phyloP scores from a whole-genome alignment of 2,888 invertebrate species.

The Drosophila dives region DNA sequence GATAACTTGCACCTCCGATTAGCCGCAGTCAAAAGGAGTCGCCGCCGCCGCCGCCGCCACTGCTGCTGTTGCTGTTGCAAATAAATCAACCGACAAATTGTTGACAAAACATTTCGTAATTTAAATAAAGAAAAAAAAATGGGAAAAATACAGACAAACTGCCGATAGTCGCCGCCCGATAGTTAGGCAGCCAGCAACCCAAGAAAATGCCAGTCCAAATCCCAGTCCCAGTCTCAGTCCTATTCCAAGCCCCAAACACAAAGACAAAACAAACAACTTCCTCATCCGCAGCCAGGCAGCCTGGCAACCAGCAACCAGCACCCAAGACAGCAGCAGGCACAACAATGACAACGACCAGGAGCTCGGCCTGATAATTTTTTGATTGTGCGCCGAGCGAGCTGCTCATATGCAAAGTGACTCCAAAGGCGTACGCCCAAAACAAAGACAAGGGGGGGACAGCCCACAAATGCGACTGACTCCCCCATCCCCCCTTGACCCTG shows the following conservation, averaged over 20 bases:
- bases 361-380: slow-evolving; percentile 65
- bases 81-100: slow-evolving; percentile 79
- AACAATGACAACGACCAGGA: slow-evolving; percentile 47
- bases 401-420: slow-evolving; percentile 62
- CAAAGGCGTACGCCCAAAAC: slow-evolving; percentile 28
- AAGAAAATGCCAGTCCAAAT: slow-evolving; percentile 41
- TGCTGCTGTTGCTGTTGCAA: slow-evolving; percentile 12
- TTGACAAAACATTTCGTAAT: slow-evolving; percentile 80
- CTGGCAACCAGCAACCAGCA: slow-evolving; percentile 17
- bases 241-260: slow-evolving; percentile 4
- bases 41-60: slow-evolving; percentile 8
- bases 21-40: slow-evolving; percentile 16
- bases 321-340: slow-evolving; percentile 39
- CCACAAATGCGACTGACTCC: not conserved
- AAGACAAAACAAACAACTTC: slow-evolving; percentile 59
- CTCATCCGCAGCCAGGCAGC: slow-evolving; percentile 62
- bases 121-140: slow-evolving; percentile 60
- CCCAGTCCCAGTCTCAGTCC: slow-evolving; percentile 33
- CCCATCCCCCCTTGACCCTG: slow-evolving; percentile 39
- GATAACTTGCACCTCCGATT: slow-evolving; percentile 68
- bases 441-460: slow-evolving; percentile 13
- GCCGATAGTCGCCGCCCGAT: slow-evolving; percentile 66
- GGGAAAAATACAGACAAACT: slow-evolving; percentile 35
- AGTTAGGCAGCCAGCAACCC: slow-evolving; percentile 52
- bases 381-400: slow-evolving; percentile 50